phyloP scores from a whole-genome alignment of 2,888 invertebrate genomes.

The Acrobasis repandana region DNA sequence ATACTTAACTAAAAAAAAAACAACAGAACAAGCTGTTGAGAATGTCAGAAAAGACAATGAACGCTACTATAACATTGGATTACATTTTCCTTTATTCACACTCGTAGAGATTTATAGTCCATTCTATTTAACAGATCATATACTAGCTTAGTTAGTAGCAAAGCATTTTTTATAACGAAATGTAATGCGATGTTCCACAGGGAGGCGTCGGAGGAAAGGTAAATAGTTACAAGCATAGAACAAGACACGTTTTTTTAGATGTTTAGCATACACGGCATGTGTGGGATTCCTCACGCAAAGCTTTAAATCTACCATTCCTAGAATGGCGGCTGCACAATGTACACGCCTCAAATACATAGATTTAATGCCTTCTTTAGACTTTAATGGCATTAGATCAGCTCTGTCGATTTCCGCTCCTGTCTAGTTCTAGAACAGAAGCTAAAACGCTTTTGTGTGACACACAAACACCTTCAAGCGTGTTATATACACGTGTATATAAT shows the following conservation, averaged over 20 bases:
- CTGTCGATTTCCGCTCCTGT: conserved; percentile 26
- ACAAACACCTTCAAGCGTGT: conserved; percentile 33
- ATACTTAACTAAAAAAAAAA: background rate
- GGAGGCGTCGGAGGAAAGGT: conserved; percentile 79
- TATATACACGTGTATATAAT: conserved; percentile 38
- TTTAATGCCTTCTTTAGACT: conserved; percentile 32
- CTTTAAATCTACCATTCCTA: conserved; percentile 51
- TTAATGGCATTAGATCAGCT: conserved; percentile 28
- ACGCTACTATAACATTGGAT: conserved; percentile 1
- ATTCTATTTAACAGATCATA: background rate
- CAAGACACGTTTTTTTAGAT: conserved; percentile 55
- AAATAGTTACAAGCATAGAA: conserved; percentile 48
- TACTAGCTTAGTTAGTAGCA: conserved; percentile 5
- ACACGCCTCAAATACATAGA: conserved; percentile 27
- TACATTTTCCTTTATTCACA: background rate
- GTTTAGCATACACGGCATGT: conserved; percentile 61
- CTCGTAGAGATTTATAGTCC: background rate
- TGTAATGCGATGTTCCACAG: conserved; percentile 67
- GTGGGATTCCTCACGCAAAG: conserved; percentile 49
- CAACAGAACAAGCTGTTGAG: background rate
- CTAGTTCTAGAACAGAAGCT: conserved; percentile 1
- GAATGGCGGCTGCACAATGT: conserved; percentile 45
- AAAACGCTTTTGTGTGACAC: conserved; percentile 40
- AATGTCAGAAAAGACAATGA: background rate
- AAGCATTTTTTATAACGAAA: conserved; percentile 41